phyloP scores from a whole-genome alignment of 2,888 invertebrate species.

The Eupeodes luniger region DNA sequence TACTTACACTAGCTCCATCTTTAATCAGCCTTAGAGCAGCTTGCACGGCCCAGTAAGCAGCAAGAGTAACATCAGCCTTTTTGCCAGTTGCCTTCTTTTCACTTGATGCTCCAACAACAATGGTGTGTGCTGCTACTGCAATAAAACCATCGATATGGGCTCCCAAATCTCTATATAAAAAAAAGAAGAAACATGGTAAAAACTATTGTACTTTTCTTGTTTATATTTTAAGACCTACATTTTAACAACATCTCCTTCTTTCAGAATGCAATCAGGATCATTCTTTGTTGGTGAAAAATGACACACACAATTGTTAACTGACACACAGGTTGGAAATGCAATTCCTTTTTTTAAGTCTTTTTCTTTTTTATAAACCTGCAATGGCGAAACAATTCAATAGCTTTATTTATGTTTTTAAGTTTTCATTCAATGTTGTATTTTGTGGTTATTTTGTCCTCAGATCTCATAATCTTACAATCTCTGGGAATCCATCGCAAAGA shows the following conservation, averaged over 20 bases:
- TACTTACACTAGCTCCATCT: conserved; percentile 93
- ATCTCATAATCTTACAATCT: conserved; percentile 85
- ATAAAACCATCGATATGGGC: conserved; percentile 99
- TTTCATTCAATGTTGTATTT: not conserved
- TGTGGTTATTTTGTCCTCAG: conserved; percentile 80
- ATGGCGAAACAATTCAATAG: not conserved
- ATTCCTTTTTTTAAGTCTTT: conserved; percentile 99
- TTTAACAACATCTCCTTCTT: conserved; percentile 98
- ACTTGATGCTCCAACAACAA: conserved; percentile 92
- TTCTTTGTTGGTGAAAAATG: conserved; percentile 98
- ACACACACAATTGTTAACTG: conserved; percentile 99
- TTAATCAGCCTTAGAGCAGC: conserved; percentile 96
- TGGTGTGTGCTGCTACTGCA: conserved; percentile 98
- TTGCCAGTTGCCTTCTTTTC: conserved; percentile 92
- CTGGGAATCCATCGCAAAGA: conserved; percentile 77
- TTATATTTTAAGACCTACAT: conserved; percentile 89
- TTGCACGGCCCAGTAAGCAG: conserved; percentile 97
- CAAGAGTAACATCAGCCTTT: conserved; percentile 97
- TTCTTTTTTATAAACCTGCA: conserved; percentile 94
- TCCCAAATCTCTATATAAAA: conserved; percentile 92
- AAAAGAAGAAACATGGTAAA: not conserved
- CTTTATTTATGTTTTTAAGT: not conserved
- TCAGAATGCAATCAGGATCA: conserved; percentile 93
- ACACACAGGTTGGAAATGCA: conserved; percentile 99
- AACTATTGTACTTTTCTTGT: not conserved